phyloP scores from a whole-genome alignment of 1,140 invertebrate genomes.

The Caenorhabditis latens region DNA sequence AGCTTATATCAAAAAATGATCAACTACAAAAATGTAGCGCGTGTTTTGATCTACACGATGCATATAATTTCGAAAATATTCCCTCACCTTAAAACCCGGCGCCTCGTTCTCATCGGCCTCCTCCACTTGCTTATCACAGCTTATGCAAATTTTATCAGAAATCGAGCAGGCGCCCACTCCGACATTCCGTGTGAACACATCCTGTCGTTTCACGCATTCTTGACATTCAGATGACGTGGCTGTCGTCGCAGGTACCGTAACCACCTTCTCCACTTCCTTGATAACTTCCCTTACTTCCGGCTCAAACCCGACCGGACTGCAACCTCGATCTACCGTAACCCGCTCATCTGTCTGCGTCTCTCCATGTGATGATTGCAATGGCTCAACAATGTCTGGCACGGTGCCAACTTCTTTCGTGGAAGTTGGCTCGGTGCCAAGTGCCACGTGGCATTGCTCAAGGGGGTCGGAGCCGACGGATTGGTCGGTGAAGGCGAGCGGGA shows the following conservation, averaged over 20 bases:
- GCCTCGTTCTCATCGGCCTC: conserved; percentile 63
- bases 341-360: conserved; percentile 11
- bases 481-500: neutral
- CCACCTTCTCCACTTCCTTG: neutral
- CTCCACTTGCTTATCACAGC: conserved; percentile 54
- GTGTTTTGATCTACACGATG: too few relatives aligned
- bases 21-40: too few relatives aligned
- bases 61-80: too few relatives aligned
- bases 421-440: conserved; percentile 51
- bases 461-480: conserved; percentile 39
- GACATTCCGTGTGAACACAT: conserved; percentile 56
- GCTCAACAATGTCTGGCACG: conserved; percentile 6
- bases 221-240: neutral
- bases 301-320: conserved; percentile 25
- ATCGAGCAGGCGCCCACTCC: conserved; percentile 59
- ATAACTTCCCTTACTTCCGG: neutral
- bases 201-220: conserved; percentile 17
- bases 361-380: neutral
- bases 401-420: conserved; percentile 57
- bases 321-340: conserved; percentile 1
- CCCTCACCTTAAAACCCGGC: conserved; percentile 51
- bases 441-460: conserved; percentile 13
- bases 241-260: neutral
- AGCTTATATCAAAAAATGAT: too few relatives aligned
- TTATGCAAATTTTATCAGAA: conserved; percentile 57